phyloP scores from a whole-genome alignment of 2,113 vertebrate species.

The Aythya baeri region DNA sequence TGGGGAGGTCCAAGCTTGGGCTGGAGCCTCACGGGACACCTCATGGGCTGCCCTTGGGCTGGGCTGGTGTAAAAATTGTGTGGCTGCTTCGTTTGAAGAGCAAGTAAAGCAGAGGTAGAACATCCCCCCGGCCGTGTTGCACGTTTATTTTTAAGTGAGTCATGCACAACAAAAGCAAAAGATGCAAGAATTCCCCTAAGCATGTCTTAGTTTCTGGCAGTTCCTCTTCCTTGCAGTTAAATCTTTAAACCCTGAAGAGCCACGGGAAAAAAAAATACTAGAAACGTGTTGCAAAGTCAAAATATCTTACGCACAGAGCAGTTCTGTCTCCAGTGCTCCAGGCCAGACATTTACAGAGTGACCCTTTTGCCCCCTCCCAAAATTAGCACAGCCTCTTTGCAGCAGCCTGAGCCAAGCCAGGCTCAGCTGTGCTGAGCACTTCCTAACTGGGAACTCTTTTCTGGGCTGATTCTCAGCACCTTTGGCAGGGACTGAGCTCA shows the following conservation, averaged over 20 bases:
- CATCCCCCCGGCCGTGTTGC: neutral
- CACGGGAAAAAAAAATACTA: neutral
- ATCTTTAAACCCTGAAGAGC: conserved; percentile 21
- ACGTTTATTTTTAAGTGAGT: neutral
- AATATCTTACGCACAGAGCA: conserved; percentile 12
- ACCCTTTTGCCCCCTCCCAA: conserved; percentile 44
- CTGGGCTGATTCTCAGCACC: conserved; percentile 44
- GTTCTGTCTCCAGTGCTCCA: conserved; percentile 18
- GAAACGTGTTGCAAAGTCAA: neutral
- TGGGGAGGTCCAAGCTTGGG: neutral
- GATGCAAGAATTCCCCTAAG: neutral
- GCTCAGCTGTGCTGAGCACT: conserved; percentile 46
- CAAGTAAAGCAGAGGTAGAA: neutral
- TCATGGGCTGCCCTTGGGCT: neutral
- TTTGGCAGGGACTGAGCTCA: neutral
- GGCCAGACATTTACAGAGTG: conserved; percentile 31
- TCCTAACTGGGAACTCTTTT: conserved; percentile 46
- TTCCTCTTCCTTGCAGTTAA: neutral
- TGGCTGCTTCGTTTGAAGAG: neutral
- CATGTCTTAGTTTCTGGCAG: neutral
- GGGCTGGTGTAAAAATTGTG: neutral
- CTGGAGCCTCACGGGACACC: neutral
- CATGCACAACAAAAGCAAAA: neutral
- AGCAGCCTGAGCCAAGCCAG: conserved; percentile 11
- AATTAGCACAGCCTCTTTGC: conserved; percentile 40